phyloP scores from a whole-genome alignment of 2,888 invertebrate genomes.

The Sicus ferrugineus region DNA sequence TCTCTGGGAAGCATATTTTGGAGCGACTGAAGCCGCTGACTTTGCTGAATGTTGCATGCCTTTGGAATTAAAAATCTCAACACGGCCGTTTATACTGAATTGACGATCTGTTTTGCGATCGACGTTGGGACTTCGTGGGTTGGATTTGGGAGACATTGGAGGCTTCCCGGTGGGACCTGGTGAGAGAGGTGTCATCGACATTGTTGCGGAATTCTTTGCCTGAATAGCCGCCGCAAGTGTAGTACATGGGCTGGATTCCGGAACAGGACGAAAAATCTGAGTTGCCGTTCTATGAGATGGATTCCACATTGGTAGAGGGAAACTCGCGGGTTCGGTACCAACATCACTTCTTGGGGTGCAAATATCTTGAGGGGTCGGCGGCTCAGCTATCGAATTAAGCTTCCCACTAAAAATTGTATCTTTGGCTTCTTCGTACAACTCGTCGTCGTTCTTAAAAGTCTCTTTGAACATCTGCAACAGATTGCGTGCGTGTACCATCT shows the following conservation, averaged over 20 bases:
- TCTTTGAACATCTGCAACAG: constrained; percentile 60
- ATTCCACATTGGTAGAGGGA: no score
- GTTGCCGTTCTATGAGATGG: no score
- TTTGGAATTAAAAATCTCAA: constrained; percentile 61
- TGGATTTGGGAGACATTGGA: constrained; percentile 36
- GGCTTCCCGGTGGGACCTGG: constrained; percentile 50
- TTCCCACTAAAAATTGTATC: not conserved
- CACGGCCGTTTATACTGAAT: constrained; percentile 58
- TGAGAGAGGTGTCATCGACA: constrained; percentile 53
- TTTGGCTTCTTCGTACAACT: constrained; percentile 49
- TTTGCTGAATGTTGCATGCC: constrained; percentile 43
- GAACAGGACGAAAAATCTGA: no score
- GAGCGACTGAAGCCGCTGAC: constrained; percentile 39
- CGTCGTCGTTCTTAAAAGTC: constrained; percentile 57
- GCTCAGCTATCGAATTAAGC: not conserved
- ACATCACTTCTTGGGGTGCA: no score
- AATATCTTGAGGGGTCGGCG: no score
- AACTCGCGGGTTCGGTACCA: no score
- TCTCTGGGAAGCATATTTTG: constrained; percentile 41
- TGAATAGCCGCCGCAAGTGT: no score
- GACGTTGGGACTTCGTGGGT: constrained; percentile 14
- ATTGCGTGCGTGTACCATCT: constrained; percentile 61
- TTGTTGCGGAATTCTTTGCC: no score
- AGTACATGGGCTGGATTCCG: no score
- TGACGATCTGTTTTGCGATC: constrained; percentile 42